Evolutionary conservation across 1,140 invertebrate genomes (phyloP), one percentile per base, ranked within the genome.

Genomic region (Zaprionus ornatus): DNA sequence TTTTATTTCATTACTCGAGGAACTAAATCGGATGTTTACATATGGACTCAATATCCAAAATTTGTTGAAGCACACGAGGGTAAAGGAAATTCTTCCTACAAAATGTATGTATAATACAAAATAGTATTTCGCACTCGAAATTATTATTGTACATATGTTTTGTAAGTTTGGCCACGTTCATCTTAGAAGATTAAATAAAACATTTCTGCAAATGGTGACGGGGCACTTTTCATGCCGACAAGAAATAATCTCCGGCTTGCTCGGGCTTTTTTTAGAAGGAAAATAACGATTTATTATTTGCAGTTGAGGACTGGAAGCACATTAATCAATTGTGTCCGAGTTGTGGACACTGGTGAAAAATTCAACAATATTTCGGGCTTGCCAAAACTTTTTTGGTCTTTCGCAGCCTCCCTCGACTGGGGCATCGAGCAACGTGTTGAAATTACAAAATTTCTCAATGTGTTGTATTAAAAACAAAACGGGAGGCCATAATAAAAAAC

Each of bases 391-490:
- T 86, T 84, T 80, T 62, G 77, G 61, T 76, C 69, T 57, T 62
- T 66, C 25, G 19, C 50, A 62, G 55, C 56, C 32, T 50, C 69
- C 69, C 69, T 72, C 37, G 60, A n/a, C 17, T 35, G 59, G 48
- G 48, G 9, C 15, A 23, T 17, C 35, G 37, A 7, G 72, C 74
- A 86, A 86, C 84, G 84, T 88, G 84, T 88, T 90, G 84, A 88
- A 88, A 88, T 90, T 90, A 90, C 85, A 90, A 84, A 72, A 80
- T 67, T 75, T 42, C 70, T 78, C 40, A 90, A 88, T 82, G 78
- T 77, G 85, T 82, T 88, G 81, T 48, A 17, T 48, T 48, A 88
- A 84, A 90, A 88, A 74, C 57, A 37, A 42, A 65, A 23, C 29
- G 55, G 63, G 27, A 57, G 37, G 40, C 50, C 62, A 57, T 57